Evolutionary conservation across 2,888 invertebrate genomes (phyloP), one percentile per base, ranked within the genome.

Genomic region (Chrysina gloriosa): DNA sequence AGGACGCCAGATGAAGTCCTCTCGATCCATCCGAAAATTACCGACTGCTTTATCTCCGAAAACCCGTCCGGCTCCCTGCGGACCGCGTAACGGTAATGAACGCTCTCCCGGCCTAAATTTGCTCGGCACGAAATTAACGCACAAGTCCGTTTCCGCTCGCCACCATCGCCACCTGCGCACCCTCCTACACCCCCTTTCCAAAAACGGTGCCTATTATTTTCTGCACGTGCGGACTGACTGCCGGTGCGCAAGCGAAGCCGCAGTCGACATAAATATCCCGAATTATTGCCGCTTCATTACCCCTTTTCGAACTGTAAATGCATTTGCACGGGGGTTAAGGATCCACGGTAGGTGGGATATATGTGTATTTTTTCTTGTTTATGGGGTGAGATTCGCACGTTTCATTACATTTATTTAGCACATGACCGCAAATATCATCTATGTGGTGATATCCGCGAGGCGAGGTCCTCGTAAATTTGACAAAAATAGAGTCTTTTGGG

Each of bases 41-140:
- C 45, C 45, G 21, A 19, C 21, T 45, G 45, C 45, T 45, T 45
- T 45, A 45, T 45, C 45, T n/a, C n/a, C n/a, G n/a, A n/a, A n/a
- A n/a, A n/a, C n/a, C 36, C 36, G 36, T 36, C 14, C 36, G 36
- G 11, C 11, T 1, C 36, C 36, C 36, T 36, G n/a, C 36, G 5
- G 48, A 11, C 25, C 11, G 11, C 23, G 25, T 39, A 48, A 48
- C 9, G 25, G 48, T 48, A 48, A 48, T 27, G 25, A 25, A 48
- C 25, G 11, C 23, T 25, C 48, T 25, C 21, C 21, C 42, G 21
- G 21, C 47, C 21, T 21, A 21, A 21, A 47, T 48, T 48, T 11
- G 48, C 48, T 14, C 48, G 48, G 21, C 23, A n/a, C 9, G 25
- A 48, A 48, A 23, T 48, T 48, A 48, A 48, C n/a, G 48, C 47